phyloP scores from a whole-genome alignment of 2,113 vertebrate genomes.

The Pyrgilauda ruficollis region DNA sequence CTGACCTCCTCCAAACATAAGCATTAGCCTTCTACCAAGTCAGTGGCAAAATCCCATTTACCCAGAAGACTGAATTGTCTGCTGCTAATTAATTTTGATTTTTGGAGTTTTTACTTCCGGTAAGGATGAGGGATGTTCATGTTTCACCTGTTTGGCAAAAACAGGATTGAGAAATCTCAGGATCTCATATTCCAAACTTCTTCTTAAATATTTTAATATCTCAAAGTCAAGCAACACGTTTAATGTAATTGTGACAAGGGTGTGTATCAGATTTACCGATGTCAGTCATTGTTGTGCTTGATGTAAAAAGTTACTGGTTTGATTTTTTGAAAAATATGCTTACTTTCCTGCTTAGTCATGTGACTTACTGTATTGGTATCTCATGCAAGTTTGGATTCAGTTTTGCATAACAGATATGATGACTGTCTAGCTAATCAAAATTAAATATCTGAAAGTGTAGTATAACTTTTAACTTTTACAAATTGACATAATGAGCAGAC shows the following conservation, averaged over 20 bases:
- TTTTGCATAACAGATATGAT: background rate
- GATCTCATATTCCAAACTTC: background rate
- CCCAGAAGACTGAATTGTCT: background rate
- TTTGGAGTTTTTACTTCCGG: background rate
- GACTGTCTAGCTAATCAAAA: background rate
- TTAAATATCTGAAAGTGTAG: background rate
- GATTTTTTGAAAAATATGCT: background rate
- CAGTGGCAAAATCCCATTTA: background rate
- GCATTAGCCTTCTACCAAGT: background rate
- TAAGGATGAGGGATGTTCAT: background rate
- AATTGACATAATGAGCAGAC: background rate
- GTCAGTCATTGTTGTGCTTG: background rate
- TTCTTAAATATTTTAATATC: background rate
- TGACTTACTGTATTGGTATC: background rate
- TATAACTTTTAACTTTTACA: background rate
- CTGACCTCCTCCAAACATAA: background rate
- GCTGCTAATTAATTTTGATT: background rate
- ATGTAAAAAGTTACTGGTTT: background rate
- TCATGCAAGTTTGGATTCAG: background rate
- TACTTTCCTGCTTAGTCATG: background rate
- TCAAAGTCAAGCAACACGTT: background rate
- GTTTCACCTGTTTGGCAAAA: accelerated
- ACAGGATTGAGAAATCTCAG: background rate
- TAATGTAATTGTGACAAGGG: background rate
- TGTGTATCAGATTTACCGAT: background rate